Evolutionary conservation across 2,797 vertebrate genomes (phyloP).

Genomic region (Chrysolophus pictus): DNA sequence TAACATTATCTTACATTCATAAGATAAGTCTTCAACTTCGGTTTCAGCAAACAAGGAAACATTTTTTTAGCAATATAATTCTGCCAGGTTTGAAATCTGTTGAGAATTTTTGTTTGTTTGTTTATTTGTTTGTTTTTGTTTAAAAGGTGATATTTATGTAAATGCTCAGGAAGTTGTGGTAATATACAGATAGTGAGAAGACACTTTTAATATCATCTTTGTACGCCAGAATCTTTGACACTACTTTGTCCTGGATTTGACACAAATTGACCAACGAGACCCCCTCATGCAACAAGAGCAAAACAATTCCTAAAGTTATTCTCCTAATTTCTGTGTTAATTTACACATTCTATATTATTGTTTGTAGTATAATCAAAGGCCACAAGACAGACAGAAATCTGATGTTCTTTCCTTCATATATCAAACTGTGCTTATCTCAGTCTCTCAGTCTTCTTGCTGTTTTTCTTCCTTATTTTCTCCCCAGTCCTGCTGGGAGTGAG

Average conservation of each 20-base stretch:
- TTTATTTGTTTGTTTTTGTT: background rate
- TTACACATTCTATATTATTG: background rate
- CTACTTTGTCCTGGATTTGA: background rate
- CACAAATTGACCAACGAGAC: background rate
- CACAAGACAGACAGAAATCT: background rate
- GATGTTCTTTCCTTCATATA: background rate
- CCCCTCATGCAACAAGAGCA: background rate
- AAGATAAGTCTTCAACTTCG: background rate
- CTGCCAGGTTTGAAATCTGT: background rate
- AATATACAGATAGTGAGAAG: background rate
- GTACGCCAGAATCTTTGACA: background rate
- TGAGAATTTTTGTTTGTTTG: background rate
- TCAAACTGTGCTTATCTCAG: background rate
- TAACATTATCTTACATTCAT: too few relatives aligned
- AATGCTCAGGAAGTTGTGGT: background rate
- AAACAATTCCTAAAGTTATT: background rate
- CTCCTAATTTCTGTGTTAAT: background rate
- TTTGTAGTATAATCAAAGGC: background rate
- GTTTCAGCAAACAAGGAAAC: background rate
- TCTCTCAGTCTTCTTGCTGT: background rate
- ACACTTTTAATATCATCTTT: background rate
- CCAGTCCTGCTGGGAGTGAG: fast-evolving
- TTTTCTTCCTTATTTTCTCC: background rate
- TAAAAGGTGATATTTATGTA: background rate
- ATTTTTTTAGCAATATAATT: background rate